A percentile compares a stretch with the other conserved stretches of the same genome.
Evolutionary conservation across 2,888 invertebrate genomes (phyloP).

Genomic region (Agrochola macilenta): DNA sequence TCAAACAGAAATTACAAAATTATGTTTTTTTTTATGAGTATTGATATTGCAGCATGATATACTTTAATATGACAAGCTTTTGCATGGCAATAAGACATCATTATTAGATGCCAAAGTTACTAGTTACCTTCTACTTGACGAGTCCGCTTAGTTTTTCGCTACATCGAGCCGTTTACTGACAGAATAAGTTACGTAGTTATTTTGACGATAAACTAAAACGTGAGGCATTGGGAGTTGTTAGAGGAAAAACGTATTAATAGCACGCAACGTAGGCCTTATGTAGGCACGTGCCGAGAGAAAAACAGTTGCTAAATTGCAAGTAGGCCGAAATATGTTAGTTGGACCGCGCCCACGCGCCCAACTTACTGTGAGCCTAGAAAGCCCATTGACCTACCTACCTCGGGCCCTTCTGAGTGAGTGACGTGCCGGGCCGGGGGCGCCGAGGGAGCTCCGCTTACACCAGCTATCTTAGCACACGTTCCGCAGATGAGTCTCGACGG

Average conservation of each 20-base stretch:
- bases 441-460: slow-evolving; percentile 66
- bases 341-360: slow-evolving; percentile 77
- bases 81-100: slow-evolving; percentile 49
- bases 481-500: slow-evolving; percentile 79
- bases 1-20: neutral
- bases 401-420: slow-evolving; percentile 66
- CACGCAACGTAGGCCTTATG: slow-evolving; percentile 68
- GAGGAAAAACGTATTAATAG: slow-evolving; percentile 62
- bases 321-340: slow-evolving; percentile 80
- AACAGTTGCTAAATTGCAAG: slow-evolving; percentile 81
- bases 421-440: slow-evolving; percentile 57
- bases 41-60: neutral
- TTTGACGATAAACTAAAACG: slow-evolving; percentile 49
- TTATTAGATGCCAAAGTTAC: slow-evolving; percentile 37
- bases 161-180: slow-evolving; percentile 37
- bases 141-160: slow-evolving; percentile 39
- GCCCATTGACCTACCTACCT: slow-evolving; percentile 79
- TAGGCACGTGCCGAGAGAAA: slow-evolving; percentile 76
- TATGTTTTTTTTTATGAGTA: neutral
- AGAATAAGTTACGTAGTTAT: slow-evolving; percentile 58
- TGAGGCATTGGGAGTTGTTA: slow-evolving; percentile 51
- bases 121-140: slow-evolving; percentile 50
- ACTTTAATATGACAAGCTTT: slow-evolving; percentile 6
- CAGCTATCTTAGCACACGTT: slow-evolving; percentile 74
- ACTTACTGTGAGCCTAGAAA: slow-evolving; percentile 72